Evolutionary conservation across 2,797 vertebrate genomes (phyloP).

Genomic region (Artibeus jamaicensis): DNA sequence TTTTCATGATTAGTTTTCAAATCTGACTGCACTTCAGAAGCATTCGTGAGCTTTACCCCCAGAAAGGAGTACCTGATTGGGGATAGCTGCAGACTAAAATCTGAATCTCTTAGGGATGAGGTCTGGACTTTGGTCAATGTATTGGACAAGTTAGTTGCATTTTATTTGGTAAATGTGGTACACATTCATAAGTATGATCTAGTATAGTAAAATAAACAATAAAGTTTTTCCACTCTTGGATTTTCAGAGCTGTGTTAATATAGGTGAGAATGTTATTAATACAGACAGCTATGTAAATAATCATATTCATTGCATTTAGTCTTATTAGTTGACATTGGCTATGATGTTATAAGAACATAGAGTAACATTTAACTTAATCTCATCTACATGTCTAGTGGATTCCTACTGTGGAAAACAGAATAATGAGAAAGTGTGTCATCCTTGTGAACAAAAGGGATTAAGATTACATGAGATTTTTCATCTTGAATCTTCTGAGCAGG

Average conservation of each 20-base stretch:
- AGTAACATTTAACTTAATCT: neutral
- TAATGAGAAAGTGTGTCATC: neutral
- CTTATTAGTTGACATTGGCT: slow-evolving; percentile 6
- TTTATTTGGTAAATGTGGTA: slow-evolving; percentile 2
- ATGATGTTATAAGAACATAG: neutral
- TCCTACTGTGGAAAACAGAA: neutral
- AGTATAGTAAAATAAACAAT: neutral
- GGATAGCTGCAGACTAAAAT: neutral
- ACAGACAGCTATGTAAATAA: neutral
- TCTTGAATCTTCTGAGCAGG: neutral
- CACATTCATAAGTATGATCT: neutral
- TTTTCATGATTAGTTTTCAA: neutral
- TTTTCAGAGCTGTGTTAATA: slow-evolving; percentile 15
- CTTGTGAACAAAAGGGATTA: neutral
- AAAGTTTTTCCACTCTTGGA: neutral
- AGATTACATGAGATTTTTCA: neutral
- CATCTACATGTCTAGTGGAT: neutral
- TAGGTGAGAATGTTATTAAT: neutral
- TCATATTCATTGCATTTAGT: neutral
- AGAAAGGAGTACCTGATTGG: neutral
- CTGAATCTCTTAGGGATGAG: neutral
- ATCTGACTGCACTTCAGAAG: neutral
- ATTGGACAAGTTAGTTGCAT: neutral
- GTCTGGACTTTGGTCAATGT: neutral
- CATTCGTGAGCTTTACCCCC: neutral